These are phyloP conservation scores for Drosophila tani DNA, from an alignment of 1,140 invertebrate species.

Conservation along the genomic window DNA sequence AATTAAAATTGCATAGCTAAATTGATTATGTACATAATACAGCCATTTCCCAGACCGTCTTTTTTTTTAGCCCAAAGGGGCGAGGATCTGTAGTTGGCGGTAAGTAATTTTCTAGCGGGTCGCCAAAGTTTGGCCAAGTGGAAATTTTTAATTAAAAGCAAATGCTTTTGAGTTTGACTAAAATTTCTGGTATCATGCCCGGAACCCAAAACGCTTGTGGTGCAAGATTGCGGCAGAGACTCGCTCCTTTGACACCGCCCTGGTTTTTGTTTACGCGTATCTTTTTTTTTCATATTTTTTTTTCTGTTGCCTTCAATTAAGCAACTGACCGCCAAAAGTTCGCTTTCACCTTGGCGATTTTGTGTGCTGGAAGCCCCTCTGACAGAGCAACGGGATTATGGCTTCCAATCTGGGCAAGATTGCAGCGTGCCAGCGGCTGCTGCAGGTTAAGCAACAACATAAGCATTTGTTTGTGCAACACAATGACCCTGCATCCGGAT, in stretches of 20 bases:
- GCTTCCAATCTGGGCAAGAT: constrained; percentile 60
- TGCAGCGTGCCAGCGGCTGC: constrained; percentile 23
- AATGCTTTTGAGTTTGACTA: constrained; percentile 74
- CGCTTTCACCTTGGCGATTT: constrained; percentile 50
- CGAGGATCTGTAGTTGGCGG: constrained; percentile 61
- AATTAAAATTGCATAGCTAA: constrained; percentile 81
- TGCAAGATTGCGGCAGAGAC: constrained; percentile 36
- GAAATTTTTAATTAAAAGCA: constrained; percentile 82
- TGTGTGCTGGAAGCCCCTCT: constrained; percentile 3
- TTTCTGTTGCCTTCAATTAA: constrained; percentile 63
- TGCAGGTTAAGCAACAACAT: constrained; percentile 60
- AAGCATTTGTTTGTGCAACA: constrained; percentile 73
- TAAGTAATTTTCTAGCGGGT: constrained; percentile 65
- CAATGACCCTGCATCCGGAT: constrained; percentile 45
- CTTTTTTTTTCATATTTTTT: background rate
- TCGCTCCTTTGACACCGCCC: constrained; percentile 35
- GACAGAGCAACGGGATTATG: constrained; percentile 21
- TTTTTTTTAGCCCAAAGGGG: constrained; percentile 14
- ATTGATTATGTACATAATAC: constrained; percentile 71
- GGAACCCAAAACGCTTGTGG: constrained; percentile 35
- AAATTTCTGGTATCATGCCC: constrained; percentile 33
- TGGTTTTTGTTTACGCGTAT: constrained; percentile 8
- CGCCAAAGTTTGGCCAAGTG: constrained; percentile 70
- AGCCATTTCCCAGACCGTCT: constrained; percentile 29
- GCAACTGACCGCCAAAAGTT: constrained; percentile 78